phyloP scores from a whole-genome alignment of 2,113 vertebrate genomes.

The Columba livia region DNA sequence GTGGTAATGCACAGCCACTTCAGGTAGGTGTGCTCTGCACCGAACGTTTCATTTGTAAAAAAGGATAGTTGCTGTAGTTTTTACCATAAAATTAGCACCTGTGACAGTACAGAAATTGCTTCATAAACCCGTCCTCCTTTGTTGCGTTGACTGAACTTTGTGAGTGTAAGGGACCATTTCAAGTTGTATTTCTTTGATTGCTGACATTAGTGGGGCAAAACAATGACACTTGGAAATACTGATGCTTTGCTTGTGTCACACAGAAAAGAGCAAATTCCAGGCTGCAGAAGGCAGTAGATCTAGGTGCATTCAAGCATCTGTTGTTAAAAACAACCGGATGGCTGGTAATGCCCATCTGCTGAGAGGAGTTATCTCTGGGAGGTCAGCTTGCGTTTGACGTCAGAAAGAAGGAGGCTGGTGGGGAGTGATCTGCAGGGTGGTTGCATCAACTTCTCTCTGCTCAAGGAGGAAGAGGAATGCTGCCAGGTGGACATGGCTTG shows the following conservation, averaged over 20 bases:
- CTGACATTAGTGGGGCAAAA: background rate
- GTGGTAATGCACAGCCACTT: background rate
- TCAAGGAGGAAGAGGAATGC: background rate
- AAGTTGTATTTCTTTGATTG: background rate
- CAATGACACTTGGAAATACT: background rate
- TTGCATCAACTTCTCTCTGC: background rate
- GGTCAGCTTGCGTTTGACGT: conserved; percentile 24
- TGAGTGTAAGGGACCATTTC: background rate
- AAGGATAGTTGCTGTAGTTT: background rate
- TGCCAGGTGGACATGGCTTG: conserved; percentile 46
- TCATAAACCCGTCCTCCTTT: background rate
- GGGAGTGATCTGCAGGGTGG: conserved; percentile 1
- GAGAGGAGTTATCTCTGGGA: background rate
- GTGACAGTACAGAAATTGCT: background rate
- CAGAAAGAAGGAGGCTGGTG: conserved; percentile 9
- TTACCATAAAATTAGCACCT: background rate
- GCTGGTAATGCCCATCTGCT: background rate
- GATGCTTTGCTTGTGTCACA: background rate
- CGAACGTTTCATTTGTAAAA: background rate
- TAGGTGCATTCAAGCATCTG: background rate
- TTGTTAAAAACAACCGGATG: background rate
- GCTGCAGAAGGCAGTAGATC: background rate
- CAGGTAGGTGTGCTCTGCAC: background rate
- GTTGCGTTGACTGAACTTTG: background rate
- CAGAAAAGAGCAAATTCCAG: background rate